phyloP scores from a whole-genome alignment of 2,888 invertebrate species.

The Bhutanitis thaidina region DNA sequence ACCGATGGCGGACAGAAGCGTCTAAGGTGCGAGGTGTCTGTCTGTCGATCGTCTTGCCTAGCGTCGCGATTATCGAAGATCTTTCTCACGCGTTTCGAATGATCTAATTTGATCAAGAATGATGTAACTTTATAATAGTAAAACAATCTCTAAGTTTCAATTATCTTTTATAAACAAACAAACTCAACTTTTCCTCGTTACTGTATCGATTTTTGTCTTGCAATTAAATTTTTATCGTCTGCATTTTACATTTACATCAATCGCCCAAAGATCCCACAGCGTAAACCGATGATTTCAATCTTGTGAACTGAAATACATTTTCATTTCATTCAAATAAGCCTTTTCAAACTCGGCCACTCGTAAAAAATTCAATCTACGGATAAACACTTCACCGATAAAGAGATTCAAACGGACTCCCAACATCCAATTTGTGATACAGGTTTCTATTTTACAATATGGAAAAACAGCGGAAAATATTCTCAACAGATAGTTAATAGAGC shows the following conservation, averaged over 20 bases:
- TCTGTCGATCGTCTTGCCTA: too few relatives aligned
- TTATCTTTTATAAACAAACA: too few relatives aligned
- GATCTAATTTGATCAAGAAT: too few relatives aligned
- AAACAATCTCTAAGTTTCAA: too few relatives aligned
- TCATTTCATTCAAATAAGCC: slow-evolving; percentile 22
- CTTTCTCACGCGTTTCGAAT: too few relatives aligned
- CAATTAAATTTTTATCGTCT: slow-evolving; percentile 10
- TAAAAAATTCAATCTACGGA: slow-evolving; percentile 23
- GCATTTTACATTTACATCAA: slow-evolving; percentile 11
- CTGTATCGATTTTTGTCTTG: too few relatives aligned
- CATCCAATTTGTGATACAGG: slow-evolving; percentile 28
- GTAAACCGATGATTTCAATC: slow-evolving; percentile 21
- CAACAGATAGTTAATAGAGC: neutral
- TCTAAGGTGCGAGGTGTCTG: too few relatives aligned
- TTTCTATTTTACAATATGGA: slow-evolving; percentile 23
- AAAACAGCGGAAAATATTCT: slow-evolving; percentile 25
- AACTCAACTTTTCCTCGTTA: too few relatives aligned
- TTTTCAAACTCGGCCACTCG: slow-evolving; percentile 21
- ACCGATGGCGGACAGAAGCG: too few relatives aligned
- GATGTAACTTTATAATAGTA: too few relatives aligned
- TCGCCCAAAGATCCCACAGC: slow-evolving; percentile 15
- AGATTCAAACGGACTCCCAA: slow-evolving; percentile 26
- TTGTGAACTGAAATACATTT: slow-evolving; percentile 21
- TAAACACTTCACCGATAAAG: slow-evolving; percentile 27
- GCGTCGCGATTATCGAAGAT: too few relatives aligned